phyloP scores from a whole-genome alignment of 1,140 invertebrate species.

The Bombus superbus region DNA sequence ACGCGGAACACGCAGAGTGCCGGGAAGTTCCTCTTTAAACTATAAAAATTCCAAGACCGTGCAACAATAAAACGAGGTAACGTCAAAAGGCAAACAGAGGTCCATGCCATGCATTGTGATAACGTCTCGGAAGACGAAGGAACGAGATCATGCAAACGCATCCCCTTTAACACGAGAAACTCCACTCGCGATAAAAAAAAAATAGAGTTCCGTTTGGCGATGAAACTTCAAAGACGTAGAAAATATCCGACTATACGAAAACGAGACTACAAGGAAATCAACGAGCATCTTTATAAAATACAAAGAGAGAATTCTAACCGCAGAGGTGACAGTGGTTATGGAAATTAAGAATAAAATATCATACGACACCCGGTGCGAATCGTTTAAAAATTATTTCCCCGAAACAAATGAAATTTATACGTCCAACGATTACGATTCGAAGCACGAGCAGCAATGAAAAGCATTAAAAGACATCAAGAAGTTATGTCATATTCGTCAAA shows the following conservation, averaged over 20 bases:
- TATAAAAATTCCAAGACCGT: neutral
- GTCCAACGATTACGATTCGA: no score
- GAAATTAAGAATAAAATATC: neutral
- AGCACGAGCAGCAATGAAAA: neutral
- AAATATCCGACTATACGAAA: neutral
- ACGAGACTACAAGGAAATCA: neutral
- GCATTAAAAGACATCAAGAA: neutral
- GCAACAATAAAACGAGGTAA: neutral
- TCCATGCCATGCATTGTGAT: neutral
- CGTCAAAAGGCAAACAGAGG: conserved; percentile 2
- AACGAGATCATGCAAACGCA: neutral
- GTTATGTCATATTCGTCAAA: neutral
- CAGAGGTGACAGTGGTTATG: no score
- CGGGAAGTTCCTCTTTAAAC: neutral
- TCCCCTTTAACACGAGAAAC: neutral
- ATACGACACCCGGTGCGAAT: neutral
- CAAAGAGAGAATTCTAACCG: neutral
- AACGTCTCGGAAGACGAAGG: neutral
- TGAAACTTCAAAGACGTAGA: neutral
- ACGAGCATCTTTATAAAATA: neutral
- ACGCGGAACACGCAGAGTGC: neutral
- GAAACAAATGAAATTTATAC: neutral
- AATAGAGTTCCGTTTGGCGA: neutral
- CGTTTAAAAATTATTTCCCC: no score
- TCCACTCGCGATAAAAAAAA: neutral